Base-by-base conservation (phyloP, 2,113 vertebrate genomes). In the Platichthys stellatus region DNA sequence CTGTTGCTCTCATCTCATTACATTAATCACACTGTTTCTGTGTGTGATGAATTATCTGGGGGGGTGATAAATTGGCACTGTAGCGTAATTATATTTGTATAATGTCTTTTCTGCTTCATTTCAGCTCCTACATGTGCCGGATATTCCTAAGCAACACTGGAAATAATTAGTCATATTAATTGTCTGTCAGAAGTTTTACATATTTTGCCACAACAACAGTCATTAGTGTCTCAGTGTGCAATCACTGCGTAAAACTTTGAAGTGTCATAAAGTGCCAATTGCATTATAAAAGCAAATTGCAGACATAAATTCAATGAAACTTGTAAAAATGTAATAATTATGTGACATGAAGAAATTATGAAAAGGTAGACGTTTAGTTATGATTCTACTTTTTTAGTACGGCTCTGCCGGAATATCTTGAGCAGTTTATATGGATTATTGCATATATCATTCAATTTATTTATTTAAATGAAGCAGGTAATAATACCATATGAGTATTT, bases 1-100 rank as follows among this genome's bases (percentile, higher is more conserved):
- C 18, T 57, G 60, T 79, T 57, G 69, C 76, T 78, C 54, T 66
- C 58, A 76, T 66, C 26, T 3, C 69, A 71, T 81, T 86, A 72
- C 83, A 84, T 86, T 57, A 82, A 75, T 60, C 63, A 35, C 67
- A 79, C 88, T 84, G 74, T 86, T 88, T 83, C 72, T 59, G 69
- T 69, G 47, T 80, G 67, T 81, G 79, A 85, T 87, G 43, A 83
- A 90, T 83, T 70, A 82, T 88, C 78, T 82, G 63, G 14, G 67
- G 67, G 61, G 73, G 61, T 93, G 87, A 94, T 91, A 82, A 93
- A 92, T 91, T 87, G 85, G 74, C 71, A 81, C 76, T 67, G 57
- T 79, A 76, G 87, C 63, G 26, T 84, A 90, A 89, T 91, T 89
- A 67, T 85, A 90, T 92, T 91, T 93, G 85, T 89, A 91, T 93